A percentile compares a stretch with the other conserved stretches of the same genome.
Evolutionary conservation across 1,140 invertebrate genomes (phyloP).

Genomic region (Pomphorhynchus laevis): DNA sequence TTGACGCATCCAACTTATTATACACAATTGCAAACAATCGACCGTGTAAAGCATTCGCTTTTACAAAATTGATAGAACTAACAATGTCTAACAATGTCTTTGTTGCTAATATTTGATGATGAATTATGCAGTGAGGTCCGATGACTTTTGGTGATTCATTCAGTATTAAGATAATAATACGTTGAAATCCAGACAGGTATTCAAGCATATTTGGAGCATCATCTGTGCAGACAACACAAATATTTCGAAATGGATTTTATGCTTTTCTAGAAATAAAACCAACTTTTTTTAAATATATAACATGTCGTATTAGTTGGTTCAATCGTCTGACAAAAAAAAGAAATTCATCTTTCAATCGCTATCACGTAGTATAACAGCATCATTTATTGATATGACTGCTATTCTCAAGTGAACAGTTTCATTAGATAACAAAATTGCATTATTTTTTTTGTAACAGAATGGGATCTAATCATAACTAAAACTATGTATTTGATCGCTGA

Average conservation of each 20-base stretch:
- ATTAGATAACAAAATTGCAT: slow-evolving; percentile 11
- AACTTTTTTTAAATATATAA: slow-evolving; percentile 10
- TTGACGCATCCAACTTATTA: slow-evolving; percentile 11
- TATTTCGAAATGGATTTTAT: slow-evolving; percentile 9
- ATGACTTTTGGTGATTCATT: slow-evolving; percentile 10
- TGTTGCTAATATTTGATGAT: slow-evolving; percentile 12
- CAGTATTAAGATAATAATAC: slow-evolving; percentile 12
- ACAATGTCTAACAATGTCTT: slow-evolving; percentile 12
- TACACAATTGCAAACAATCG: slow-evolving; percentile 11
- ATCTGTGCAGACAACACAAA: slow-evolving; percentile 13
- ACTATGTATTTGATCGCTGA: slow-evolving; percentile 15
- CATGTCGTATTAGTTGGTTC: slow-evolving; percentile 8
- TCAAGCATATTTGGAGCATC: slow-evolving; percentile 14
- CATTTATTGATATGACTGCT: slow-evolving; percentile 10
- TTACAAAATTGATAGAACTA: too few relatives aligned
- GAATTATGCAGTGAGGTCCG: slow-evolving; percentile 13
- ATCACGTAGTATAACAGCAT: too few relatives aligned
- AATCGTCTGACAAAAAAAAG: slow-evolving; percentile 11
- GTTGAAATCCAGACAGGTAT: slow-evolving; percentile 11
- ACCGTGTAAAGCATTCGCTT: slow-evolving; percentile 12
- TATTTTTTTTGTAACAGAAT: slow-evolving; percentile 10
- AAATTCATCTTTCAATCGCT: too few relatives aligned
- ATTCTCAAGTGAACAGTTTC: slow-evolving; percentile 12
- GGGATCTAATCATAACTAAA: slow-evolving; percentile 14
- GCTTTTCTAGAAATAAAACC: slow-evolving; percentile 10